These are phyloP conservation scores for Drosophila oshimai DNA, from an alignment of 1,140 invertebrate genomes.

Conservation along the genomic window DNA sequence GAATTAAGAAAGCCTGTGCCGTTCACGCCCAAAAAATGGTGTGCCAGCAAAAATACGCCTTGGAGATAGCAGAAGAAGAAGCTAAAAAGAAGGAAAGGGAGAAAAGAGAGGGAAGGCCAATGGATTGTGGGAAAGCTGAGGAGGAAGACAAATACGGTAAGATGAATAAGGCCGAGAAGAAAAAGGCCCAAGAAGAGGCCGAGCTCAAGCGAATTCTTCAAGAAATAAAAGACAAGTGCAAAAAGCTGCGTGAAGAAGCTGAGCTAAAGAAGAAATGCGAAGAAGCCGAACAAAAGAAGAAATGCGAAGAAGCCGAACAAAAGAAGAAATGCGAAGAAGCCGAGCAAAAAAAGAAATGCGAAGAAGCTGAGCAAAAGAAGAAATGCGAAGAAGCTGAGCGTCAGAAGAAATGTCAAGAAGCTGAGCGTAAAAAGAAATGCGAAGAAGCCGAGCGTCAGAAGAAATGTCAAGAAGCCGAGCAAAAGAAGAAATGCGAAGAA, in stretches of 20 bases:
- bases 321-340: not conserved
- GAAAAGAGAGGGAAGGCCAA: not conserved
- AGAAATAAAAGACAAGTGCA: not conserved
- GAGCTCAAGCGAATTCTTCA: not conserved
- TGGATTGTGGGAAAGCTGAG: not conserved
- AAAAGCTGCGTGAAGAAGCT: not conserved
- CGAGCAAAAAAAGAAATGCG: not conserved
- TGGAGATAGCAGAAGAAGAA: not conserved
- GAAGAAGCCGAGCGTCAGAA: not conserved
- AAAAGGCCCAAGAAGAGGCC: not conserved
- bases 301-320: not conserved
- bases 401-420: not conserved
- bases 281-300: not conserved
- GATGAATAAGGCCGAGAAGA: not conserved
- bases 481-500: not conserved
- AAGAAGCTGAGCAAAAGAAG: not conserved
- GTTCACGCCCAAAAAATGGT: conserved; percentile 9
- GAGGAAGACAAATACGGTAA: not conserved
- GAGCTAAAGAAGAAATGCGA: not conserved
- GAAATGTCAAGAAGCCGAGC: not conserved
- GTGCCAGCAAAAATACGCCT: conserved; percentile 4
- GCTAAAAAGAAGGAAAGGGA: not conserved
- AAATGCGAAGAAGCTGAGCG: not conserved
- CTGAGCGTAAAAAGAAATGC: not conserved
- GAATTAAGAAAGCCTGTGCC: conserved; percentile 6